phyloP scores from a whole-genome alignment of 1,140 invertebrate species.

The Rhyacophila brunnea region DNA sequence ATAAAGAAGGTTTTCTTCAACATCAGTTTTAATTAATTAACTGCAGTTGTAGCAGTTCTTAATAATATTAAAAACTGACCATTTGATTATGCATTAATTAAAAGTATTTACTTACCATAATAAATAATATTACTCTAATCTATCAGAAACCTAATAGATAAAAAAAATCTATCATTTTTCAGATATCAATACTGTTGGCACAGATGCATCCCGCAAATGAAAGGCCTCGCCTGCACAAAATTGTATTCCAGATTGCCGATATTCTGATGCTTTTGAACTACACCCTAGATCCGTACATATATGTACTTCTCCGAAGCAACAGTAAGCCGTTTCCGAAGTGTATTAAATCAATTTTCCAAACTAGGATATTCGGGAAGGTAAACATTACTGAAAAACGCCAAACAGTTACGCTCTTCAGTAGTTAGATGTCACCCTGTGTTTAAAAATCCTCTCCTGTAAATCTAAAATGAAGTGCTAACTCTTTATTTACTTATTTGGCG shows the following conservation, averaged over 20 bases:
- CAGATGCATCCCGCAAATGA: slow-evolving; percentile 44
- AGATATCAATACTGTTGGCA: slow-evolving; percentile 71
- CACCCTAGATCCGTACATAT: slow-evolving; percentile 77
- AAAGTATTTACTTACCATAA: too few relatives aligned
- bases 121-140: too few relatives aligned
- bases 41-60: too few relatives aligned
- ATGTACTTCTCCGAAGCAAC: slow-evolving; percentile 68
- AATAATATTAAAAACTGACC: too few relatives aligned
- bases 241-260: slow-evolving; percentile 65
- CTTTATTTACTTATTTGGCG: too few relatives aligned
- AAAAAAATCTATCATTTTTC: slow-evolving; percentile 31
- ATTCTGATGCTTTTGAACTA: slow-evolving; percentile 79
- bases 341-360: slow-evolving; percentile 32
- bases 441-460: too few relatives aligned
- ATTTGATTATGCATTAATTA: too few relatives aligned
- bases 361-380: slow-evolving; percentile 33
- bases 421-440: slow-evolving; percentile 33
- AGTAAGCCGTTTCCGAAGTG: slow-evolving; percentile 35
- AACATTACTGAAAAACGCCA: slow-evolving; percentile 31
- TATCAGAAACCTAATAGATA: too few relatives aligned
- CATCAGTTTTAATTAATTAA: too few relatives aligned
- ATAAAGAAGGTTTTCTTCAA: too few relatives aligned
- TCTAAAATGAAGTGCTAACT: too few relatives aligned
- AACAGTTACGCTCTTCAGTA: slow-evolving; percentile 34
- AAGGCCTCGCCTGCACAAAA: slow-evolving; percentile 22